phyloP scores from a whole-genome alignment of 2,113 vertebrate species.

The Plecturocebus donacophilus region DNA sequence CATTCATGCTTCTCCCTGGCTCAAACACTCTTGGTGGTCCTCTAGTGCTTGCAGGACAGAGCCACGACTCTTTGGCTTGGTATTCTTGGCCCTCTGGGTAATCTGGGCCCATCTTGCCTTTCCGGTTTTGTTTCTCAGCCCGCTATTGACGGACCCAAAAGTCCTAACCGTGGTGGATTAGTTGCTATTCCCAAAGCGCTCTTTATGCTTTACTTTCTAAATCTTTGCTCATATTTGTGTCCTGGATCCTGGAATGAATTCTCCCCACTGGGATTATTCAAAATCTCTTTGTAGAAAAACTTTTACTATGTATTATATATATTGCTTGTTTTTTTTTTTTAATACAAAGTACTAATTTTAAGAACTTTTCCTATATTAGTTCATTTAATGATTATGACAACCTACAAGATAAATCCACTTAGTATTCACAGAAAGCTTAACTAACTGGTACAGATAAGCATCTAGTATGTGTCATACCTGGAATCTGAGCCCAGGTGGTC shows the following conservation, averaged over 20 bases:
- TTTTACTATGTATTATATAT: background rate
- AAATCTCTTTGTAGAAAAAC: constrained; percentile 24
- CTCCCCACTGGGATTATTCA: background rate
- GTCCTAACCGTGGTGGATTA: background rate
- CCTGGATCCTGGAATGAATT: background rate
- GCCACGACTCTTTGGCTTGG: background rate
- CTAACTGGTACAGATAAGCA: background rate
- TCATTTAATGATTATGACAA: background rate
- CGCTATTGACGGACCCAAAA: background rate
- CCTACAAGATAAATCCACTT: background rate
- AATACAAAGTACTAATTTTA: background rate
- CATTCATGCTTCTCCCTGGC: background rate
- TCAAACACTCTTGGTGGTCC: background rate
- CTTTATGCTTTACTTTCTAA: background rate
- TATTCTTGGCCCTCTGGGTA: background rate
- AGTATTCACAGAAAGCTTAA: background rate
- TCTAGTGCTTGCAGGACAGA: background rate
- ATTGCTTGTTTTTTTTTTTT: background rate
- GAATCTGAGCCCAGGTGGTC: background rate
- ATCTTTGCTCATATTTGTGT: background rate
- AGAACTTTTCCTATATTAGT: background rate
- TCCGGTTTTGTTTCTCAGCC: background rate
- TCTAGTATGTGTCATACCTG: background rate
- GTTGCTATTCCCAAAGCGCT: background rate
- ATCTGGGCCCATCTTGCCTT: background rate